A percentile compares a stretch with the other conserved stretches of the same genome.
Evolutionary conservation across 2,113 vertebrate genomes (phyloP).

Genomic region (Rhinichthys klamathensis): DNA sequence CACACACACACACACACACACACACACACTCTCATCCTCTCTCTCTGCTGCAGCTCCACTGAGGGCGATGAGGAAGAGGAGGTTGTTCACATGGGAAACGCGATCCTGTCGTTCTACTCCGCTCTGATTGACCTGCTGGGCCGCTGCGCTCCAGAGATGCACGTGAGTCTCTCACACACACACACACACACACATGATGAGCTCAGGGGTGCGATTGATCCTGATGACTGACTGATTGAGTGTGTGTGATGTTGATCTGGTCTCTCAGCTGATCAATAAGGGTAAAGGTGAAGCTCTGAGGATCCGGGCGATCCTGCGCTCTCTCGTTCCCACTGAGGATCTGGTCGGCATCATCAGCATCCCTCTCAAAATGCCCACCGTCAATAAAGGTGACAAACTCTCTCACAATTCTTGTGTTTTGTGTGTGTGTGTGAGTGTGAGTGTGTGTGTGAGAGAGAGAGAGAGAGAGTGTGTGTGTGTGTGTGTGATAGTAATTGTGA

Average conservation of each 20-base stretch:
- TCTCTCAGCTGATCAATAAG: constrained; percentile 91
- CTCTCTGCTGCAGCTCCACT: constrained; percentile 68
- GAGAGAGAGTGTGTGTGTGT: too few relatives aligned
- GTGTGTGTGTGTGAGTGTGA: too few relatives aligned
- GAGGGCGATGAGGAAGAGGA: constrained; percentile 88
- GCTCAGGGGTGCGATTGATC: too few relatives aligned
- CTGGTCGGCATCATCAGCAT: constrained; percentile 98
- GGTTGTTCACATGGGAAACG: constrained; percentile 96
- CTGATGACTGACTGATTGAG: background rate
- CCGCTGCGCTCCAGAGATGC: constrained; percentile 97
- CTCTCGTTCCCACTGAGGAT: constrained; percentile 95
- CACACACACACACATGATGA: too few relatives aligned
- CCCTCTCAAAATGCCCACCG: constrained; percentile 89
- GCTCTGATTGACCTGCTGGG: constrained; percentile 97
- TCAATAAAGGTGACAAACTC: constrained; percentile 87
- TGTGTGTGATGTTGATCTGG: background rate
- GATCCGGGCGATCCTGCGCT: constrained; percentile 95
- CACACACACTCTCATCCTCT: constrained; percentile 7
- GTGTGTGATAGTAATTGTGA: too few relatives aligned
- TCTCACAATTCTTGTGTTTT: background rate
- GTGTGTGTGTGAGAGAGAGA: too few relatives aligned
- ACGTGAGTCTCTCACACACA: constrained; percentile 76
- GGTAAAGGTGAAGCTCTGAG: constrained; percentile 98
- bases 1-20: background rate
- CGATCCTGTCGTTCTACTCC: constrained; percentile 99